A percentile compares a stretch with the other conserved stretches of the same genome.
Conservation (phyloP, 2,113 vertebrate genomes). For the Poeciliopsis retropinna region DNA sequence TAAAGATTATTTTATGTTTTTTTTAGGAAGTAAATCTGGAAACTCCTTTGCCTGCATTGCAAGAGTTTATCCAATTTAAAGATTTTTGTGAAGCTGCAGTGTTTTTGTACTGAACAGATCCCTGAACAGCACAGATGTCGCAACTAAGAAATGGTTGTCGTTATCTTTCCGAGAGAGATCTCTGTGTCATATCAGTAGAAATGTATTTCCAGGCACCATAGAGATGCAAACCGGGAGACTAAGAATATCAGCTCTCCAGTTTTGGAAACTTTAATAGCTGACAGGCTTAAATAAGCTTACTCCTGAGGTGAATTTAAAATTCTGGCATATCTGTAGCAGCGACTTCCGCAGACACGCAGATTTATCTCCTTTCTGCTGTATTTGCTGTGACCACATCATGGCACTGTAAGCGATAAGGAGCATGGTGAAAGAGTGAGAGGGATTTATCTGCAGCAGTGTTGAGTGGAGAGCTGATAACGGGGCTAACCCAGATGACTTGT, state of each 20-base stretch:
- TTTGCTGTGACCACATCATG: slow-evolving; percentile 70
- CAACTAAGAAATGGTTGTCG: not conserved
- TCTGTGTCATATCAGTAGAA: slow-evolving; percentile 3
- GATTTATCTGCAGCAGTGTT: slow-evolving; percentile 71
- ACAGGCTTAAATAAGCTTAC: slow-evolving; percentile 49
- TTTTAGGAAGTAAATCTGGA: not conserved
- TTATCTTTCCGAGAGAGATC: not conserved
- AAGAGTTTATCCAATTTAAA: not conserved
- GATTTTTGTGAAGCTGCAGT: not conserved
- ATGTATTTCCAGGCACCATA: not conserved
- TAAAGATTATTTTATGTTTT: not conserved
- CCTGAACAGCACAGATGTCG: not conserved
- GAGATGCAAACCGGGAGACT: slow-evolving; percentile 11
- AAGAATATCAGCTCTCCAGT: slow-evolving; percentile 43
- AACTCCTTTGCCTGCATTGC: not conserved
- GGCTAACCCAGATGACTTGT: slow-evolving; percentile 65
- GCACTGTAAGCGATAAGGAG: slow-evolving; percentile 70
- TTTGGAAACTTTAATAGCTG: slow-evolving; percentile 57
- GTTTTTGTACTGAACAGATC: not conserved
- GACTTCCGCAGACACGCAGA: slow-evolving; percentile 61
- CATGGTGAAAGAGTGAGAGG: slow-evolving; percentile 56
- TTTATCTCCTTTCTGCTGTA: slow-evolving; percentile 68
- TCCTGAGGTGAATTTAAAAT: slow-evolving; percentile 59
- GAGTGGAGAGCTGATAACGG: slow-evolving; percentile 65
- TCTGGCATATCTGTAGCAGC: slow-evolving; percentile 51